Base-by-base conservation (phyloP, 2,797 vertebrate species). In the Eidolon dupreanum region DNA sequence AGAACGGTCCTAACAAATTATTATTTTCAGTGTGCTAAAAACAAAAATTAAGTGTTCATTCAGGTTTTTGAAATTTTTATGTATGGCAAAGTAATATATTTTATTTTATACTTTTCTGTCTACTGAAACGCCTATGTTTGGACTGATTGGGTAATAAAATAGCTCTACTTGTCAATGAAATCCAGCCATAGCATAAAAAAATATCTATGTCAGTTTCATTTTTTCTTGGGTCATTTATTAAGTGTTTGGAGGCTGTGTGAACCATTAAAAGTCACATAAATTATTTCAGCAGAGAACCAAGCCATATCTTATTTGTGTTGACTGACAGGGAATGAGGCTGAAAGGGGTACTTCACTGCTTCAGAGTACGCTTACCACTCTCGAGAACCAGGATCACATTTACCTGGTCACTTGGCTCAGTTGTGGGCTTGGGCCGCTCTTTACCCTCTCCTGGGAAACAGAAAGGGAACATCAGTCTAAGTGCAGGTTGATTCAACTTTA, bases 131-230 rank as follows among this genome's bases (percentile, higher is more conserved):
- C 6, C n/a, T 70, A 95, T 4, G 91, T n/a, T 91, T 85, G 13
- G 41, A 85, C 26, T 70, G 71, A 90, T 2, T 95, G 31, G n/a
- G 11, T 49, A 51, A 86, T 66, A 87, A 93, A 79, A 88, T 70
- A 90, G 78, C 90, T 93, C 28, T 74, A 61, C 88, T 90, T 93
- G 59, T 95, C 92, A 90, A 51, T 75, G 68, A 92, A 92, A 94
- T 88, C 31, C 17, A 95, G 87, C 3, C 22, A 78, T 38, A 92
- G 15, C 7, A 31, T 70, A 5, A 73, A 87, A 22, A 78, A 90
- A 88, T 88, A 90, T 74, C 12, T 46, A 24, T 68, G 26, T 22
- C 22, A 89, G 4, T 2, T 31, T 71, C 74, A 16, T 82, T 85
- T 87, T 94, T 53, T 20, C 26, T 57, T 53, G 46, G 41, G 31